Base-by-base conservation (phyloP, 2,113 vertebrate species). In the Lepidothrix coronata region DNA sequence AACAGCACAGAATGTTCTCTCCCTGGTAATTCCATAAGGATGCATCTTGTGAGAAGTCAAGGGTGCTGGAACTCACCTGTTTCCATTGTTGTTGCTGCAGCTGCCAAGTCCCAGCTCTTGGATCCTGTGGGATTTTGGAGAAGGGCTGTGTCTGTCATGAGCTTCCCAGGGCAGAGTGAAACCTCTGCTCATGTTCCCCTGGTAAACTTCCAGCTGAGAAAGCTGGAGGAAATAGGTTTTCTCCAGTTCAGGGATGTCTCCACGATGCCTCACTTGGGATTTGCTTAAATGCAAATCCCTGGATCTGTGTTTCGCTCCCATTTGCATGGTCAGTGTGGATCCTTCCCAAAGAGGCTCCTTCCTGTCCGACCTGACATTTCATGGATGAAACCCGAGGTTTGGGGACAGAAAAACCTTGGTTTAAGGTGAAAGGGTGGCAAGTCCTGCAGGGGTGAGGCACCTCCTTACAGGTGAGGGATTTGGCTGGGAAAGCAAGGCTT, bases 281-380 rank as follows among this genome's bases (percentile, higher is more conserved):
- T 97, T 97, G 96, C 49, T 84, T 97, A 97, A 88, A 97, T 97
- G 97, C 96, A 97, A 97, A 97, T 96, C 41, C 81, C 43, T 44
- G 57, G 80, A 31, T 88, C 63, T 55, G 58, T 27, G 63, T 85
- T 83, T n/a, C 27, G 2, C 41, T 81, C 27, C 85, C 3, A 95
- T 97, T 97, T 97, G 96, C 96, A 97, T 97, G 90, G 90, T 73
- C 84, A 82, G 77, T 43, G 73, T 1, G 9, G 66, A 54, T 71
- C 49, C 37, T 77, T 80, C 91, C 91, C 54, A 1, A 46, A 54
- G 66, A 79, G n/a, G 27, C 68, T 80, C 87, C 85, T 88, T 62
- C 85, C 87, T 91, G 67, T 3, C 82, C 30, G 1, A 92, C 78
- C 41, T 62, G 94, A 12, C 8, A 4, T 6, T 49, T 48, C 37